Conservation (phyloP, 2,888 invertebrate genomes). For the Deroplatys truncata region DNA sequence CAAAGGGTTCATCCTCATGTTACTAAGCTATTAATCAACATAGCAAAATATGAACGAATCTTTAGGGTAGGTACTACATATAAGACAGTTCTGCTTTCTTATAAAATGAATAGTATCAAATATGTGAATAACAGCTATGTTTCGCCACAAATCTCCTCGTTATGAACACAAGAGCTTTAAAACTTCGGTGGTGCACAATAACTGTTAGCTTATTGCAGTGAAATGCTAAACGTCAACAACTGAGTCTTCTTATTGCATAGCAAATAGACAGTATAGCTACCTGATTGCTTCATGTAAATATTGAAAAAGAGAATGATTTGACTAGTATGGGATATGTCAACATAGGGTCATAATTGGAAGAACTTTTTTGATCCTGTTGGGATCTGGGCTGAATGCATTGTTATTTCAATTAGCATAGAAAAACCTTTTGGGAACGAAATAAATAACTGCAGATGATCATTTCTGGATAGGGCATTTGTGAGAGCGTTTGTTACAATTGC, state of each 20-base stretch:
- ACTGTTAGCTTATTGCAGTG: neutral
- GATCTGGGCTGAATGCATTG: neutral
- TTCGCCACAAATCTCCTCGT: too few species aligned
- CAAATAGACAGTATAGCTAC: neutral
- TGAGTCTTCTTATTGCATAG: neutral
- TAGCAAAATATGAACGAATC: too few species aligned
- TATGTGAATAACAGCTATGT: too few species aligned
- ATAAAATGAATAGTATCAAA: too few species aligned
- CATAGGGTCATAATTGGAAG: neutral
- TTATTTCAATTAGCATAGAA: neutral
- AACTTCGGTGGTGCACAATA: neutral
- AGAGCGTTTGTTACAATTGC: too few species aligned
- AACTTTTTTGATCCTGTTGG: neutral
- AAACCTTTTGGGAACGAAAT: neutral
- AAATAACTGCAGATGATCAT: neutral
- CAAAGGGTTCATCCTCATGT: too few species aligned
- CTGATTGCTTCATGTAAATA: neutral
- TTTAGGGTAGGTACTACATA: too few species aligned
- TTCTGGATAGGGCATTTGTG: neutral
- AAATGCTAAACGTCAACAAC: neutral
- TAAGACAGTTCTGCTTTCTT: too few species aligned
- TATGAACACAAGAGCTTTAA: too few species aligned
- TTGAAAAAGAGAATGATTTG: neutral
- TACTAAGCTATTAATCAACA: too few species aligned
- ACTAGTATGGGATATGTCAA: neutral